Percentiles rank a stretch among this genome's conserved stretches.
Conservation (phyloP, 2,888 invertebrate genomes). For the Melanostoma scalare region DNA sequence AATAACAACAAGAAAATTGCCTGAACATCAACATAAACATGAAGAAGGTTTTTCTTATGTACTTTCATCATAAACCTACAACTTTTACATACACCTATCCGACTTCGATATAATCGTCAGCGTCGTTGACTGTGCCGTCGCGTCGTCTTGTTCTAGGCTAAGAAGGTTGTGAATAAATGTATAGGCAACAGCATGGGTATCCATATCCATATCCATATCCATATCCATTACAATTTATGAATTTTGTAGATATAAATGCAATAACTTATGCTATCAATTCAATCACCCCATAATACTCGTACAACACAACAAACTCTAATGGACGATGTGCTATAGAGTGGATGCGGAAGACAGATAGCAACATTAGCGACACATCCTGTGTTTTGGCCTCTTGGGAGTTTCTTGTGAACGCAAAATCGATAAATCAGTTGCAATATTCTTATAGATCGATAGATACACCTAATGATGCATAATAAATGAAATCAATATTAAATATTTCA, state of each 20-base stretch:
- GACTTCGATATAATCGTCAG: constrained; percentile 9
- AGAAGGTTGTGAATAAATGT: constrained; percentile 26
- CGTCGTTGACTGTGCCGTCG: constrained; percentile 1
- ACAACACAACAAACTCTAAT: constrained; percentile 21
- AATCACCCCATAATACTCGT: constrained; percentile 36
- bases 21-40: constrained; percentile 42
- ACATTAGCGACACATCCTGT: constrained; percentile 45
- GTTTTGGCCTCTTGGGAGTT: constrained; percentile 32
- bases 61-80: constrained; percentile 18
- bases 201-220: not conserved
- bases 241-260: constrained; percentile 41
- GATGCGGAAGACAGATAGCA: constrained; percentile 48
- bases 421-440: constrained; percentile 49
- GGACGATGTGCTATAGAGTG: constrained; percentile 36
- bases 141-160: constrained; percentile 5
- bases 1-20: constrained; percentile 57
- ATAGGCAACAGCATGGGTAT: constrained; percentile 30
- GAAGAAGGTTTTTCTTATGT: constrained; percentile 21
- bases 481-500: constrained; percentile 72
- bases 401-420: constrained; percentile 30
- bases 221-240: constrained; percentile 39
- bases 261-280: constrained; percentile 62
- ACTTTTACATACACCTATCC: not conserved
- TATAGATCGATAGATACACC: constrained; percentile 63
- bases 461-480: constrained; percentile 69